A percentile compares a stretch with the other conserved stretches of the same genome.
Evolutionary conservation across 1,140 invertebrate species (phyloP).

Genomic region (Cydia splendana): DNA sequence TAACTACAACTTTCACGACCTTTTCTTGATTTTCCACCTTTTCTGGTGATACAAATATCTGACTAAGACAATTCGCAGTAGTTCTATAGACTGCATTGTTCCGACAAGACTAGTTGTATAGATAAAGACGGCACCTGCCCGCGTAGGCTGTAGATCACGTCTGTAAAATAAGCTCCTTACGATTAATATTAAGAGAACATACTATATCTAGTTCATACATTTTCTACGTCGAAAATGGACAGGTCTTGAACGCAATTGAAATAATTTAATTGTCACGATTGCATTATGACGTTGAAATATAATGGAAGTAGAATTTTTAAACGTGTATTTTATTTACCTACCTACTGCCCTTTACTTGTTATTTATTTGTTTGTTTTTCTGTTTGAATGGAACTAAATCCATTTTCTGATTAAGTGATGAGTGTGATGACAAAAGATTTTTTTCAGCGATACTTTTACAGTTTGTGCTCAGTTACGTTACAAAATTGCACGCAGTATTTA

Average conservation of each 20-base stretch:
- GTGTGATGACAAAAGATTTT: too few species aligned
- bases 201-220: conserved; percentile 44
- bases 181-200: conserved; percentile 32
- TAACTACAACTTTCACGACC: not conserved
- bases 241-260: conserved; percentile 53
- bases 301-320: conserved; percentile 77
- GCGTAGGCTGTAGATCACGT: not conserved
- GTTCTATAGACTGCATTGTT: not conserved
- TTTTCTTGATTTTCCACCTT: not conserved
- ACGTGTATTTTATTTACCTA: conserved; percentile 59
- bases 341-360: not conserved
- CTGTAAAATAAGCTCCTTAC: conserved; percentile 28
- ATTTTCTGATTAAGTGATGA: too few species aligned
- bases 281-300: conserved; percentile 72
- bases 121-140: not conserved
- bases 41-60: not conserved
- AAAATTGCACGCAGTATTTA: too few species aligned
- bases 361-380: too few species aligned
- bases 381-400: too few species aligned
- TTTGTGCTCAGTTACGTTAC: too few species aligned
- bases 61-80: not conserved
- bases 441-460: too few species aligned
- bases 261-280: conserved; percentile 73
- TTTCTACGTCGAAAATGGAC: conserved; percentile 53
- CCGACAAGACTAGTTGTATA: not conserved